Evolutionary conservation across 1,140 invertebrate genomes (phyloP).

Genomic region (Gryon sp.): DNA sequence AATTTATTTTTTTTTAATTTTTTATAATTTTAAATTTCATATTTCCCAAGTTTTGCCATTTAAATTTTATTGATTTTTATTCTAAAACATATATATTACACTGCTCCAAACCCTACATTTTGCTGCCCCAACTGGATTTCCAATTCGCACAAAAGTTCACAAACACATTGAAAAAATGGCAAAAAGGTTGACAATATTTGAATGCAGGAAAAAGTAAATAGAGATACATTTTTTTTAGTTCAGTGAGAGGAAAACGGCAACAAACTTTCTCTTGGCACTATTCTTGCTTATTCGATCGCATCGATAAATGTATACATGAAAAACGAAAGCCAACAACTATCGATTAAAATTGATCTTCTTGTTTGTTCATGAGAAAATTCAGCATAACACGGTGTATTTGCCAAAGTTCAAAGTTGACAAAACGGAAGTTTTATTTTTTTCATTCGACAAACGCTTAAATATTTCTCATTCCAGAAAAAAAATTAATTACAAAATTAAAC

Average conservation of each 20-base stretch:
- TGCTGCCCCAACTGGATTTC: no score
- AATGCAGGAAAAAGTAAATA: conserved; percentile 35
- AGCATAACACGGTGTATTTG: conserved; percentile 13
- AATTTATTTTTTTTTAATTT: no score
- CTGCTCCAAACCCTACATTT: no score
- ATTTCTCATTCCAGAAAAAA: no score
- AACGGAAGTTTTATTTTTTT: neutral
- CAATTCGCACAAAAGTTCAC: neutral
- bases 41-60: no score
- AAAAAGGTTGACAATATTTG: conserved; percentile 47
- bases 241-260: conserved; percentile 54
- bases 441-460: no score
- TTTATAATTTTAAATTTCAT: no score
- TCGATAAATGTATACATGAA: conserved; percentile 61
- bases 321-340: conserved; percentile 58
- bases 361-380: conserved; percentile 49
- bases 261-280: conserved; percentile 61
- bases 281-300: conserved; percentile 62
- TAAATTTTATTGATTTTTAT: no score
- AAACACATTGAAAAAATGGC: conserved; percentile 6
- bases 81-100: no score
- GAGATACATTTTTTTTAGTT: conserved; percentile 60
- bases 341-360: conserved; percentile 59
- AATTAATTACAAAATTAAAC: no score
- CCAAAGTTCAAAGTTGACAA: conserved; percentile 24